Conservation (phyloP, 2,113 vertebrate genomes). For the Plestiodon gilberti region DNA sequence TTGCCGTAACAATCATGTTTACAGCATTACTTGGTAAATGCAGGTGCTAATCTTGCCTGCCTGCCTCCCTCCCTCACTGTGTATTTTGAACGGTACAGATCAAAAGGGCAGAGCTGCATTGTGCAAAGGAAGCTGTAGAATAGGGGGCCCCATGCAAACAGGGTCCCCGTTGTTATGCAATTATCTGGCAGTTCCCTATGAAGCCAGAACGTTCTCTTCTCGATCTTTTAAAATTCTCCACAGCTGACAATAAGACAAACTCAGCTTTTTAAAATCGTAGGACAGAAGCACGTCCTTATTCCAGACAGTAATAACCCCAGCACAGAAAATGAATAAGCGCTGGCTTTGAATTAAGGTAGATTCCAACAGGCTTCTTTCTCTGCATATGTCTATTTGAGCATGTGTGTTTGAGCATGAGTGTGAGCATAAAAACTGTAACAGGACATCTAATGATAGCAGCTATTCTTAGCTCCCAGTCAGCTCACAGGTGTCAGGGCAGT, state of each 20-base stretch:
- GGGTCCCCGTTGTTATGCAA: not conserved
- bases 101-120: not conserved
- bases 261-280: not conserved
- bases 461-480: not conserved
- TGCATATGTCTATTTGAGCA: not conserved
- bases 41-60: fast-evolving
- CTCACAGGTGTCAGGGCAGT: not conserved
- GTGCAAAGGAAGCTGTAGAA: not conserved
- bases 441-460: not conserved
- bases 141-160: not conserved
- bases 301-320: not conserved
- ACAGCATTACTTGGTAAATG: not conserved
- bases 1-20: conserved; percentile 1
- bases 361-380: not conserved
- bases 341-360: not conserved
- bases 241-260: not conserved
- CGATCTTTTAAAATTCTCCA: not conserved
- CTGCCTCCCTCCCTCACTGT: not conserved
- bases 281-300: not conserved
- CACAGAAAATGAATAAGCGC: not conserved
- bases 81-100: not conserved
- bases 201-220: not conserved
- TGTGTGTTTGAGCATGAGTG: not conserved
- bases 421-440: not conserved
- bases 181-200: not conserved